Evolutionary conservation across 2,797 vertebrate species (phyloP).

Genomic region (Alcedo atthis): DNA sequence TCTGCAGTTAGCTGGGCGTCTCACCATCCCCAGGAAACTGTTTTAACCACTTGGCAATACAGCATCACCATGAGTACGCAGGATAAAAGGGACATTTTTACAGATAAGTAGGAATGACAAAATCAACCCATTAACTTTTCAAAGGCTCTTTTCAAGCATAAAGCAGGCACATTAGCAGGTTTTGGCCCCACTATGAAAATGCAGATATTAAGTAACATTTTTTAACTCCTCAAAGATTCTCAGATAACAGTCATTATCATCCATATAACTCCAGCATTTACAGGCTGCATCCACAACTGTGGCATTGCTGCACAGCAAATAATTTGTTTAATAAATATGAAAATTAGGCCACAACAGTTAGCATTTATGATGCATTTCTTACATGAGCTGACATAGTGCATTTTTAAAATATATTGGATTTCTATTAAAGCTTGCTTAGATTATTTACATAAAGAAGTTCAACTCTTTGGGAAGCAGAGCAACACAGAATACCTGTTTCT

Average conservation of each 20-base stretch:
- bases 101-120: not conserved
- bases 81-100: not conserved
- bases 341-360: slow-evolving; percentile 4
- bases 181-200: not conserved
- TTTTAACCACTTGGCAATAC: not conserved
- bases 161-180: not conserved
- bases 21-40: not conserved
- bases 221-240: not conserved
- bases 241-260: not conserved
- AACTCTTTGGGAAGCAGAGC: not conserved
- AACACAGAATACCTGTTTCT: not conserved
- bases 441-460: not conserved
- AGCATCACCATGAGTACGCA: not conserved
- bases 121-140: not conserved
- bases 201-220: not conserved
- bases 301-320: not conserved
- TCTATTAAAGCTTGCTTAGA: not conserved
- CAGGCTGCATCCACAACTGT: not conserved
- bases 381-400: not conserved
- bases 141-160: not conserved
- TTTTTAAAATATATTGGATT: not conserved
- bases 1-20: too few relatives aligned
- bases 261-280: not conserved
- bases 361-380: not conserved
- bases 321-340: slow-evolving; percentile 19